Base-by-base conservation (phyloP, 2,113 vertebrate genomes). In the Paralichthys olivaceus region DNA sequence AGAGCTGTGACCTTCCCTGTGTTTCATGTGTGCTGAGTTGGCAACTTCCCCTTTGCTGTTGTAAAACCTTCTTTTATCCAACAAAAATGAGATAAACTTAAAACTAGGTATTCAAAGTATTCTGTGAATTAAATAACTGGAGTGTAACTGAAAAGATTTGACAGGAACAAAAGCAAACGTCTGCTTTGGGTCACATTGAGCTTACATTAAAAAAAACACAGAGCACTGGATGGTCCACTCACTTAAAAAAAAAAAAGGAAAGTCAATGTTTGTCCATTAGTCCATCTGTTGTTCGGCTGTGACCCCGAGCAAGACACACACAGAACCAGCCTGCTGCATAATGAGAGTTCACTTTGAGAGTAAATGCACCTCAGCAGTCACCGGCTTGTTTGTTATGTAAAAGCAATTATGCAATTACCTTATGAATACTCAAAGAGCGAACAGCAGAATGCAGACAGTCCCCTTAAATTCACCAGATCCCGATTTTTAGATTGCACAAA, bases 1-100 rank as follows among this genome's bases (percentile, higher is more conserved):
- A 32, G 79, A 26, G 65, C 72, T 60, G 75, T 61, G 83, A 90
- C 88, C 83, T 86, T 80, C 75, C 3, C 74, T 64, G 75, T 82
- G 51, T 66, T 83, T 76, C 57, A 37, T 40, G 1, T 23, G 45
- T 61, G 80, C 77, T 78, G 83, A 89, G 37, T 70, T 23, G 2
- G 81, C 81, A 87, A 84, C 80, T 75, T 77, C 19, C 47, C 37
- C 11, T 40, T 40, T 40, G 37, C 37, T 40, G 37, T 40, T 11
- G 37, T 40, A 40, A 40, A 40, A 40, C 2, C 37, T 40, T 13
- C 3, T 13, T 40, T 40, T 11, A 13, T 40, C 9, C 11, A 13
- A 11, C 12, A 11, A 11, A 40, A 40, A 40, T 11, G 37, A 40
- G 37, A 40, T 12, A 12, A 13, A 40, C 37, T 40, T 12, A 40